Base-by-base conservation (phyloP, 2,113 vertebrate species). In the Callocephalon fimbriatum region DNA sequence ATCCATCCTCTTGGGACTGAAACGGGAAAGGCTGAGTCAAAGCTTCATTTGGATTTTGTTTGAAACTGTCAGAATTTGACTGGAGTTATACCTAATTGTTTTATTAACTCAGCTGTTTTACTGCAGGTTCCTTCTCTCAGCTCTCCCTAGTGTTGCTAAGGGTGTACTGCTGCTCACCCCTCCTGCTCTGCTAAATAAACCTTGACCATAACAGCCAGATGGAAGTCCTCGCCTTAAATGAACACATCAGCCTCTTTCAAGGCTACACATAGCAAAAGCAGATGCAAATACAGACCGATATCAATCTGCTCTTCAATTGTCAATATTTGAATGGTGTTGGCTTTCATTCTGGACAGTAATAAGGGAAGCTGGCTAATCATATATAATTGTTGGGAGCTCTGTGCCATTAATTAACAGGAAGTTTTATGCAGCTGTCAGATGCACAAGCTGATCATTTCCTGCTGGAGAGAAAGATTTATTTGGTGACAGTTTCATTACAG, bases 371-470 rank as follows among this genome's bases (percentile, higher is more conserved):
- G 75, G 75, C 29, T 94, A 86, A 94, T 91, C 45, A 86, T 73
- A 73, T 6, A 3, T 83, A 77, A 94, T 86, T 90, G 63, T n/a
- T 37, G 61, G 35, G 44, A 83, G 56, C 51, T 91, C 83, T 42
- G 77, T 73, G 87, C 79, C 26, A 23, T 91, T 47, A 54, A 83
- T 79, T 90, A 91, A 26, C 89, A 90, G 87, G 87, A 90, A 90
- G 91, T 72, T 94, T 91, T 47, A 18, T 77, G 78, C 94, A 97
- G 94, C 96, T 97, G 94, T 90, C 95, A 93, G 94, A 96, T 94
- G 93, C 93, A 74, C 9, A 35, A 74, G 32, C 80, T 54, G 86
- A 95, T 81, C 32, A 12, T 85, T 94, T 95, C 67, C 93, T 96
- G 91, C 61, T 79, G 70, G 29, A 53, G 22, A 86, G 37, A 54